These are phyloP conservation scores for Tromatobia lineatoria DNA, from an alignment of 2,888 invertebrate species.

Conservation along the genomic window DNA sequence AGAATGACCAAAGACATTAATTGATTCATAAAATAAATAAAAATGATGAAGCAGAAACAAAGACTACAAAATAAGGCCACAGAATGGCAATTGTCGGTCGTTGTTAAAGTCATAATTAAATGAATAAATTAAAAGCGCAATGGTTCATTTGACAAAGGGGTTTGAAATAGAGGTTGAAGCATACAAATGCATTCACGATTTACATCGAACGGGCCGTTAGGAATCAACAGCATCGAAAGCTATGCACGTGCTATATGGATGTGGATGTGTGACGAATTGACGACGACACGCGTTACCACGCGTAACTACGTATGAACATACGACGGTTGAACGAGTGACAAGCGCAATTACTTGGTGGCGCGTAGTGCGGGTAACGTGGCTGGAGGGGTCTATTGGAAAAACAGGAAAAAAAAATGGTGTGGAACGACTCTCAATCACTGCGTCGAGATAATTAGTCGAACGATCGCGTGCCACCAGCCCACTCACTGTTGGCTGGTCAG, in stretches of 20 bases:
- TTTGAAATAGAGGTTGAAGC: background rate
- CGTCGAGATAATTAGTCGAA: constrained; percentile 61
- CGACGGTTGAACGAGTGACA: constrained; percentile 56
- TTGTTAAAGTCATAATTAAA: background rate
- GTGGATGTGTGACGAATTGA: constrained; percentile 24
- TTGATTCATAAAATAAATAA: constrained; percentile 4
- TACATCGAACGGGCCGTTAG: constrained; percentile 13
- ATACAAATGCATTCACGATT: background rate
- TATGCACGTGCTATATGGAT: background rate
- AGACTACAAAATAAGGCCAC: background rate
- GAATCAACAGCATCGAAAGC: background rate
- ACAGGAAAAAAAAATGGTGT: constrained; percentile 57
- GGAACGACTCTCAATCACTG: constrained; percentile 67
- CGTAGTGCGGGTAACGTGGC: constrained; percentile 37
- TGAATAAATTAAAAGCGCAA: constrained; percentile 16
- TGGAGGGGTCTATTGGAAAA: background rate
- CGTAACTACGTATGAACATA: constrained; percentile 60
- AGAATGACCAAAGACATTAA: background rate
- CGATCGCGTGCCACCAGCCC: constrained; percentile 57
- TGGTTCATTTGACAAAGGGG: constrained; percentile 3
- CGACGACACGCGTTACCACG: constrained; percentile 45
- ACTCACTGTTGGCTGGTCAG: constrained; percentile 39
- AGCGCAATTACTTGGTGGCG: constrained; percentile 53
- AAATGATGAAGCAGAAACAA: too few relatives aligned
- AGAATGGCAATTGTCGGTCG: background rate